phyloP scores from a whole-genome alignment of 2,113 vertebrate species.

The Sakesphorus luctuosus region DNA sequence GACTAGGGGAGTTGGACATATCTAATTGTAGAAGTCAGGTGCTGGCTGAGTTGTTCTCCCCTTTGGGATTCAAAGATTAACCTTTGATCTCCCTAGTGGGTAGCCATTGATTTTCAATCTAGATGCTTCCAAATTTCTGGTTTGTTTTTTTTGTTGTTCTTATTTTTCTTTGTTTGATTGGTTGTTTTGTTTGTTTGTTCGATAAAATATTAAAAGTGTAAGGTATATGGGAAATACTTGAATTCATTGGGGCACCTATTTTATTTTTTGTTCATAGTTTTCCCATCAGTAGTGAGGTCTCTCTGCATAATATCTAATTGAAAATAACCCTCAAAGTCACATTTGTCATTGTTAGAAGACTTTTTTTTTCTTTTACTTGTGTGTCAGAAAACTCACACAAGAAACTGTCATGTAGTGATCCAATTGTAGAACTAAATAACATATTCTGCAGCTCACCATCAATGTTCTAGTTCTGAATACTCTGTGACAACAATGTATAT shows the following conservation, averaged over 20 bases:
- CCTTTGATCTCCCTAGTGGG: not conserved
- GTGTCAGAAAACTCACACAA: not conserved
- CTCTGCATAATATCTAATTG: not conserved
- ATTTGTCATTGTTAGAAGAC: not conserved
- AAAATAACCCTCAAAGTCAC: not conserved
- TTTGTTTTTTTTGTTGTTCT: fast-evolving
- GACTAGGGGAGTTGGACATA: not conserved
- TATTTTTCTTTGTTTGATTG: not conserved
- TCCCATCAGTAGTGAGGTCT: not conserved
- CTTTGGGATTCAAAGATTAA: not conserved
- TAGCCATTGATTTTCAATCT: not conserved
- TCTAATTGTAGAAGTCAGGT: not conserved
- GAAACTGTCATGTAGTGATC: not conserved
- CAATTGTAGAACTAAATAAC: not conserved
- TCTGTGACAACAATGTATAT: not conserved
- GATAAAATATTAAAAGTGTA: not conserved
- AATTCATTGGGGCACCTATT: not conserved
- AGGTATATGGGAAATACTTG: not conserved
- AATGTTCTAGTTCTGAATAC: not conserved
- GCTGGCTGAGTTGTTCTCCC: not conserved
- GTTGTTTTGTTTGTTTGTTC: not conserved
- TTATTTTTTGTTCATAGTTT: not conserved
- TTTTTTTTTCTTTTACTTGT: not conserved
- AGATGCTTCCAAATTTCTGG: not conserved
- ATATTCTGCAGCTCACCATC: not conserved